Evolutionary conservation across 92 coral and sea anemone genomes (phyloP), one percentile per base, ranked within the genome.

Genomic region (Palythoa caribaeorum): DNA sequence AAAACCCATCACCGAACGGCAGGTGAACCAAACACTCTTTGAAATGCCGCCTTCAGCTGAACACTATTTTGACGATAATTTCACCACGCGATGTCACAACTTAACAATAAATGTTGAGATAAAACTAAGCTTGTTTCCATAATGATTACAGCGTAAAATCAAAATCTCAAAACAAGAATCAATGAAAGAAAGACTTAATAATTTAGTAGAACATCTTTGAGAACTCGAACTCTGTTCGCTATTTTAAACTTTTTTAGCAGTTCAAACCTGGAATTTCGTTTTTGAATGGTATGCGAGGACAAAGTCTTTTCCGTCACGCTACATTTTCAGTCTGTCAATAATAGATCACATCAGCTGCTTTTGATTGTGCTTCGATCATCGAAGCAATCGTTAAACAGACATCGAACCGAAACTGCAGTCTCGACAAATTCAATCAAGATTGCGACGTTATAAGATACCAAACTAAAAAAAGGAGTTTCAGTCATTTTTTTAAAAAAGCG

Each of bases 41-140:
- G 86, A 81, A 68, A 81, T 65, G 86, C 86, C 86, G 86, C 76
- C 39, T 81, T 63, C 20, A 78, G 68, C 38, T 62, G 84, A 38
- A 38, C 84, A 60, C 84, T 79, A 19, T 79, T 81, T 81, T 81
- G 86, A 81, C 75, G 76, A 81, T 81, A 68, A 81, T 44, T 81
- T 81, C 86, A 81, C 39, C 40, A 65, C 48, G 76, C 73, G 66
- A 21, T 80, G 86, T 81, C 86, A 44, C 76, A 81, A 81, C 76
- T 75, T 66, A 81, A 65, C 86, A 79, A 79, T 79, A 69, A 81
- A 65, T 47, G 6, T 17, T 81, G 60, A 81, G 86, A 65, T 65
- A 68, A 77, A 81, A 68, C 85, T 62, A 44, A 19, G 66, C 57
- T 69, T 81, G 16, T 78, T 81, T 65, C 44, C 38, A 48, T 38